Base-by-base conservation (phyloP, 2,113 vertebrate genomes). In the Pterophyllum scalare region DNA sequence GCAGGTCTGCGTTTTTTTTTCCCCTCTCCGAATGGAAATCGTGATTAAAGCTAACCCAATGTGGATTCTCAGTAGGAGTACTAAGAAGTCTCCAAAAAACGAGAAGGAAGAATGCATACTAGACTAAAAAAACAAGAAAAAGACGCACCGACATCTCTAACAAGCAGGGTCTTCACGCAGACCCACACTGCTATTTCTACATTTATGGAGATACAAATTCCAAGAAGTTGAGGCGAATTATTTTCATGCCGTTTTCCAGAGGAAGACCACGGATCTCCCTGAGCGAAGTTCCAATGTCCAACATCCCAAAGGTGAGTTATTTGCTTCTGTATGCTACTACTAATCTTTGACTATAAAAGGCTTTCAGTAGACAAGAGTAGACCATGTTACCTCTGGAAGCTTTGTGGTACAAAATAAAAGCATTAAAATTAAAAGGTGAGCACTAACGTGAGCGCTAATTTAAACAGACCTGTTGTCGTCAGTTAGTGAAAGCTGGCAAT, bases 251-350 rank as follows among this genome's bases (percentile, higher is more conserved):
- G 19, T 81, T 86, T 79, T 80, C 49, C 64, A 58, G 64, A 87
- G 38, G 80, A 84, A 38, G 19, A 84, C 49, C 54, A 80, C 14
- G 40, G 43, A 81, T 62, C 83, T 83, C 62, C 46, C 24, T 38
- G 61, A 80, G 61, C 20, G 33, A 91, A 90, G 76, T 90, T 84
- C 89, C 60, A 81, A 87, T 91, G 92, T 19, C 5, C 82, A 80
- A 26, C 80, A 82, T 33, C 77, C 49, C 40, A 83, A 65, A 91
- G 92, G 92, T 93, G 70, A 72, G 89, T 91, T 59, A 15, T 89
- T 59, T 43, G 57, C 56, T 20, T n/a, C 67, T 33, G 26, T 72
- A 46, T 54, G 52, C 46, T 52, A 52, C 26, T 72, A 72, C 26
- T n/a, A 49, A 54, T 54, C 19, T 72, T 72, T 72, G 67, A 72